Evolutionary conservation across 2,797 vertebrate species (phyloP), one percentile per base, ranked within the genome.

Genomic region (Synanceia verrucosa): DNA sequence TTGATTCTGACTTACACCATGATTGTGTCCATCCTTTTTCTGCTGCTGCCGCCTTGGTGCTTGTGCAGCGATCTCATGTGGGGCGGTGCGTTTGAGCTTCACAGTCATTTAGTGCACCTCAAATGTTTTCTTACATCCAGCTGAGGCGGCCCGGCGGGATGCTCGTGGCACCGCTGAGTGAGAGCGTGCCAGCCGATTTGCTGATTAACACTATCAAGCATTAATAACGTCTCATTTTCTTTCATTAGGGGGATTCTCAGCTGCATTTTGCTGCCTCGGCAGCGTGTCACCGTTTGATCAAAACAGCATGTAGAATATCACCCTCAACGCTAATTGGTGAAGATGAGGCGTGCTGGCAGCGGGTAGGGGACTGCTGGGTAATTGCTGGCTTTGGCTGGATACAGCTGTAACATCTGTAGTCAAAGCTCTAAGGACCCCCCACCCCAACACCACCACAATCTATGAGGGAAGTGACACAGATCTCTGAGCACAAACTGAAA

Each of bases 201-300:
- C 79, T 93, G 78, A 88, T 90, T 90, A 88, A 86, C 72, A 75
- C 83, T 71, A 70, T 82, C 84, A 50, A 65, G 67, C 87, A 66
- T 92, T 93, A 93, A 90, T 81, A 85, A 82, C 26, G 67, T 63
- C 87, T 91, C 72, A 87, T 88, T 88, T 90, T 91, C 84, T 88
- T 92, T 92, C 88, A 91, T 88, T 92, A 82, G 71, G 57, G 68
- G 66, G 73, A 59, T 63, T 65, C 85, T 89, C 71, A 37, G 19
- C 59, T 76, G 81, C 46, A 56, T 92, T 91, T 84, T 83, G 83
- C 91, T 81, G 72, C 83, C 70, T 89, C 76, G 78, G 75, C 88
- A 61, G 59, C 72, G 8, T 58, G 70, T 76, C 75, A 48, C 67
- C 14, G 73, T 86, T 90, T 89, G 91, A 92, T 91, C 86, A 78